Evolutionary conservation across 2,888 invertebrate genomes (phyloP).

Genomic region (Neria commutata): DNA sequence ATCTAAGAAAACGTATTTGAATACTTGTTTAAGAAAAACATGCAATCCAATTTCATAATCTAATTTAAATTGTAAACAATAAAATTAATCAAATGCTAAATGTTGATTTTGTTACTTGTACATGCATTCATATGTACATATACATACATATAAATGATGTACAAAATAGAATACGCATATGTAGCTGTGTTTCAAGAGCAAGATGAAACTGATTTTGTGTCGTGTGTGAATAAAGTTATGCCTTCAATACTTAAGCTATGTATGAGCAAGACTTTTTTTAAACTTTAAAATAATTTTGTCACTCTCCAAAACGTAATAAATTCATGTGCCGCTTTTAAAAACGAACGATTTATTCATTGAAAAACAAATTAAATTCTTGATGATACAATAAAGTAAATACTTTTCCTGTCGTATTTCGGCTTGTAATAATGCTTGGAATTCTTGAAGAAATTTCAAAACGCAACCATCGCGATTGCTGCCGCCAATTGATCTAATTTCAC

Average conservation of each 20-base stretch:
- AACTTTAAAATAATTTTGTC: not conserved
- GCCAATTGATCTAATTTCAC: conserved; percentile 3
- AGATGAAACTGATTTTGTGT: conserved; percentile 18
- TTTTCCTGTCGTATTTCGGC: not conserved
- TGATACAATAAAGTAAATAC: not conserved
- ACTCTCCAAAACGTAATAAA: not conserved
- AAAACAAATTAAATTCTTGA: no score
- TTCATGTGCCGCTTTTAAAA: not conserved
- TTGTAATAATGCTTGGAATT: no score
- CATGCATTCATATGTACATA: not conserved
- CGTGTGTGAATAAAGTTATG: conserved; percentile 17
- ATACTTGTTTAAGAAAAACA: no score
- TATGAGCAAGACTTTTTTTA: not conserved
- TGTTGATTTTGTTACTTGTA: no score
- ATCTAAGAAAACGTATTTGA: no score
- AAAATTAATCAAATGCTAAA: no score
- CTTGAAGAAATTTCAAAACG: no score
- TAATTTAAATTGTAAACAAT: no score
- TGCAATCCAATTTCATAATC: no score
- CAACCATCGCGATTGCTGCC: no score
- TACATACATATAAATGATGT: not conserved
- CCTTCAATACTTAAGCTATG: not conserved
- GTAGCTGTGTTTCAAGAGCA: no score
- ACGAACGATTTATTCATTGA: not conserved
- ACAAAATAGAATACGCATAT: no score